Evolutionary conservation across 2,797 vertebrate species (phyloP).

Genomic region (Semotilus atromaculatus): DNA sequence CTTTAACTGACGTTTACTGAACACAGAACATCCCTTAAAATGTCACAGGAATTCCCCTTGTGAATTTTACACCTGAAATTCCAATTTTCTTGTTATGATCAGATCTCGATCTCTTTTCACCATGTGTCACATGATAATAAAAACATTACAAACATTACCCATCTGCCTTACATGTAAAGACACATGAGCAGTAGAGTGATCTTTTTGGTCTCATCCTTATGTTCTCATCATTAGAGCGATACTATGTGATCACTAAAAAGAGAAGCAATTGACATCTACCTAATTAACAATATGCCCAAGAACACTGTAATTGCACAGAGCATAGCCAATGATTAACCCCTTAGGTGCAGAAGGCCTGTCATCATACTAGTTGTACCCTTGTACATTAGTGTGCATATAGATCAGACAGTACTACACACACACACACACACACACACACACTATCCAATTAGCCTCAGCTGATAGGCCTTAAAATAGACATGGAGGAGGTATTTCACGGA

Average conservation of each 20-base stretch:
- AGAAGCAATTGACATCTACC: background rate
- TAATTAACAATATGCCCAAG: constrained; percentile 70
- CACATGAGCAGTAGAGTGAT: background rate
- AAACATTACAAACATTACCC: too few species aligned
- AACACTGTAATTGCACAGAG: constrained; percentile 43
- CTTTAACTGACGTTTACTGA: background rate
- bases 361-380: constrained; percentile 68
- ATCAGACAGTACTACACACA: constrained; percentile 50
- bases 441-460: constrained; percentile 72
- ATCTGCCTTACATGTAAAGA: constrained; percentile 10
- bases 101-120: background rate
- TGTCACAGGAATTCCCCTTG: background rate
- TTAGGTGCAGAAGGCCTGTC: constrained; percentile 73
- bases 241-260: background rate
- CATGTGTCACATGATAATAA: background rate
- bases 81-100: background rate
- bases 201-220: background rate
- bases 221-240: background rate
- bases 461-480: constrained; percentile 55
- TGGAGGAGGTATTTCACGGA: constrained; percentile 49
- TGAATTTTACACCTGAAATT: background rate
- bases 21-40: background rate
- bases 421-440: constrained; percentile 59
- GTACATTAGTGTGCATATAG: constrained; percentile 59
- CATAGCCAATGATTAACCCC: constrained; percentile 68